Percentiles rank a stretch among this genome's conserved stretches.
Conservation (phyloP, 2,797 vertebrate species). For the Fratercula arctica region DNA sequence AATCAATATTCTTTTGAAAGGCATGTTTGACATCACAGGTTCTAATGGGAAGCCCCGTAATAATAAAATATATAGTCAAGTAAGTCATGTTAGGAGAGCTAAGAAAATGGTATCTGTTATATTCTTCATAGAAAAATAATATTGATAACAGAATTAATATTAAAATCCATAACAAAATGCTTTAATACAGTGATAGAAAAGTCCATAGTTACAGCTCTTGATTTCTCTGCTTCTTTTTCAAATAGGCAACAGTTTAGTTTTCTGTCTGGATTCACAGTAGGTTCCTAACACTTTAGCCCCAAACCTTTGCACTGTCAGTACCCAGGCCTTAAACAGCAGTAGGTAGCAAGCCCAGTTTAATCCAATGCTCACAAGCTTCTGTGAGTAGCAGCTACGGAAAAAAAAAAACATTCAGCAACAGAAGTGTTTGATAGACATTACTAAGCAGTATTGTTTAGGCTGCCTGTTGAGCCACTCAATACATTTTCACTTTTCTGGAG, state of each 20-base stretch:
- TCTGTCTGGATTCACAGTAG: constrained; percentile 27
- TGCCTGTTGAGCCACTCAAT: constrained; percentile 79
- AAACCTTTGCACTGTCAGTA: constrained; percentile 32
- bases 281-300: constrained; percentile 30
- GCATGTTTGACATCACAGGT: neutral
- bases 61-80: neutral
- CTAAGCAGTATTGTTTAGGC: constrained; percentile 79
- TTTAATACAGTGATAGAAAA: constrained; percentile 65
- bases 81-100: neutral
- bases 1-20: neutral
- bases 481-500: constrained; percentile 85
- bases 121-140: constrained; percentile 31
- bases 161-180: constrained; percentile 42
- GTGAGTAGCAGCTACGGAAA: constrained; percentile 54
- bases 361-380: constrained; percentile 51
- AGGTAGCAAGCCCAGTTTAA: constrained; percentile 48
- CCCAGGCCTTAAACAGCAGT: constrained; percentile 55
- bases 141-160: constrained; percentile 35
- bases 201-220: constrained; percentile 17
- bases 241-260: constrained; percentile 30
- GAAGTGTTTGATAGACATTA: constrained; percentile 41
- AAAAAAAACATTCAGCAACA: constrained; percentile 24
- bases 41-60: neutral
- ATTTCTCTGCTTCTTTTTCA: neutral
- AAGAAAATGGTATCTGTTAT: neutral